phyloP scores from a whole-genome alignment of 1,140 invertebrate genomes.

The Drosophila paulistorum region DNA sequence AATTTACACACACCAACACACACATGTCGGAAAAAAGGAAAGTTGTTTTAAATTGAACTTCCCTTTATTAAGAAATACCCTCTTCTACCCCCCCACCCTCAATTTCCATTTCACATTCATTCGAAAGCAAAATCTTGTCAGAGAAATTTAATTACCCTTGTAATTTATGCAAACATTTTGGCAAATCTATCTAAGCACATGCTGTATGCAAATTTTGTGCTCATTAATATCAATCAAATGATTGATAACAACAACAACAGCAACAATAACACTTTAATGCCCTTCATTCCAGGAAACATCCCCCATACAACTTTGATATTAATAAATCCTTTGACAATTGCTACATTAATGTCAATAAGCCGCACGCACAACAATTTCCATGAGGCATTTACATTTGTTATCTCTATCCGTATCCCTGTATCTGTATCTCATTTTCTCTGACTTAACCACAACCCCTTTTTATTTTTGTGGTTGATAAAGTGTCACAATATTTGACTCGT shows the following conservation, averaged over 20 bases:
- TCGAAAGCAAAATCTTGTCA: slow-evolving; percentile 53
- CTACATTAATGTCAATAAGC: slow-evolving; percentile 83
- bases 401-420: slow-evolving; percentile 18
- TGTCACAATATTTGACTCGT: slow-evolving; percentile 65
- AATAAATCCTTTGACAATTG: slow-evolving; percentile 83
- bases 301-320: slow-evolving; percentile 41
- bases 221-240: slow-evolving; percentile 82
- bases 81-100: background rate
- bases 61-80: background rate
- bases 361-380: slow-evolving; percentile 51
- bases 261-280: slow-evolving; percentile 27
- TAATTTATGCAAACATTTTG: slow-evolving; percentile 73
- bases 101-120: slow-evolving; percentile 11
- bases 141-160: slow-evolving; percentile 65
- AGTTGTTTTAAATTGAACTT: slow-evolving; percentile 31
- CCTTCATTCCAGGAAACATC: slow-evolving; percentile 12
- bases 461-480: background rate
- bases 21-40: slow-evolving; percentile 9
- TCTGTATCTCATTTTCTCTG: slow-evolving; percentile 36
- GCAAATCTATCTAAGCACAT: slow-evolving; percentile 35
- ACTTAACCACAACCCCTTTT: slow-evolving; percentile 45
- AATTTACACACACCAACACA: slow-evolving; percentile 40
- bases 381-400: slow-evolving; percentile 62
- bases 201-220: slow-evolving; percentile 73
- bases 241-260: slow-evolving; percentile 65